These are phyloP conservation scores for Aplidium turbinatum DNA, from an alignment of 23 tunicate species.

Conservation along the genomic window DNA sequence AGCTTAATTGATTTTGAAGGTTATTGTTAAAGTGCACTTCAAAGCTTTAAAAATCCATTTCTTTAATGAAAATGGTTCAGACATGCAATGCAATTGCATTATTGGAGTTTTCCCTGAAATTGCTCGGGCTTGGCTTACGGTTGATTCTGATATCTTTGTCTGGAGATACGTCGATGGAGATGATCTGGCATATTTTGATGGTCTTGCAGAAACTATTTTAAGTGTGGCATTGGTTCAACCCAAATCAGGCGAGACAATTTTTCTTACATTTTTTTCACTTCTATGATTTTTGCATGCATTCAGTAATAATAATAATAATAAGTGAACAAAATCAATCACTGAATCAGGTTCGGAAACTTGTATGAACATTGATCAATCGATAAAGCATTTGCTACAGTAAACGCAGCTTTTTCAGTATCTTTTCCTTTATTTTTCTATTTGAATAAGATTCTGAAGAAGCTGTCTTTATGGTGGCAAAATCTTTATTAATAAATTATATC, in stretches of 20 bases:
- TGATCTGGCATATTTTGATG: conserved; percentile 97
- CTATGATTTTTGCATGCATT: background rate
- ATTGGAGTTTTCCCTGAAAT: conserved; percentile 92
- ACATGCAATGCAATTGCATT: conserved; percentile 93
- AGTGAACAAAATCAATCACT: background rate
- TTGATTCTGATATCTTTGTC: conserved; percentile 97
- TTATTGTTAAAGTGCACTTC: too few species aligned
- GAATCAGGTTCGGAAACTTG: background rate
- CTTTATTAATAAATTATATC: too few species aligned
- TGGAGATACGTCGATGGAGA: conserved; percentile 94
- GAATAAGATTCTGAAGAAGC: too few species aligned
- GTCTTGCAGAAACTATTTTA: conserved; percentile 88
- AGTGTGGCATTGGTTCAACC: conserved; percentile 95
- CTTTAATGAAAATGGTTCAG: too few species aligned
- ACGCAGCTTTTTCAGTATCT: background rate
- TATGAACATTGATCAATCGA: too few species aligned
- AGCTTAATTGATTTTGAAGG: too few species aligned
- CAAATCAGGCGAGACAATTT: conserved; percentile 54
- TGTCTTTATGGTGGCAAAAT: too few species aligned
- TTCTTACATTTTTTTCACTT: background rate
- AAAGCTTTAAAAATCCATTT: too few species aligned
- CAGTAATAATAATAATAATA: background rate
- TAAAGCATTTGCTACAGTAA: too few species aligned
- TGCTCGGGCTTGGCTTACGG: conserved; percentile 96
- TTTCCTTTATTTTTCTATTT: background rate